Evolutionary conservation across 2,888 invertebrate genomes (phyloP).

Genomic region (Rhyacophila evoluta): DNA sequence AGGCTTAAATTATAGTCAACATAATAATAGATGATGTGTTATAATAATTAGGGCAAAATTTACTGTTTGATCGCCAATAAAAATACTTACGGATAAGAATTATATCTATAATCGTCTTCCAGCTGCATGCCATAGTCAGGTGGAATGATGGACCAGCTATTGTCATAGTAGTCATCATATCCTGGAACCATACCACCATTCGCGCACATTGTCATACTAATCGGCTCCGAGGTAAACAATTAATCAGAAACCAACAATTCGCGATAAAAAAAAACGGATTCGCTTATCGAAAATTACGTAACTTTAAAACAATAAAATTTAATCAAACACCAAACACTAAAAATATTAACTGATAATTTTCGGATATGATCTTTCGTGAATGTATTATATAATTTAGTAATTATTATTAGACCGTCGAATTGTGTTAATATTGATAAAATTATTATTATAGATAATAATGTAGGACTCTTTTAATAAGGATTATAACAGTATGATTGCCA

Average conservation of each 20-base stretch:
- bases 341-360: slow-evolving; percentile 2
- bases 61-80: too few species aligned
- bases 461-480: slow-evolving; percentile 6
- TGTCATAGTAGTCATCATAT: slow-evolving; percentile 75
- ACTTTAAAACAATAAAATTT: background rate
- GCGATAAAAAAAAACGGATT: background rate
- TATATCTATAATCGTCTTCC: slow-evolving; percentile 79
- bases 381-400: background rate
- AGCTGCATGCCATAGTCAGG: slow-evolving; percentile 74
- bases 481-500: slow-evolving; percentile 2
- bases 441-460: background rate
- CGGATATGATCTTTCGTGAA: background rate
- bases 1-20: too few species aligned
- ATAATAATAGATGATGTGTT: too few species aligned
- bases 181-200: slow-evolving; percentile 68
- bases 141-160: slow-evolving; percentile 78
- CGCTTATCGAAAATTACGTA: background rate
- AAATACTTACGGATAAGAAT: slow-evolving; percentile 72
- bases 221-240: too few species aligned
- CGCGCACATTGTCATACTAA: slow-evolving; percentile 70
- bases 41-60: too few species aligned
- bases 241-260: background rate
- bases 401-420: background rate
- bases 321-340: background rate
- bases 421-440: background rate